Evolutionary conservation across 2,797 vertebrate species (phyloP).

Genomic region (Acrossocheilus fasciatus): DNA sequence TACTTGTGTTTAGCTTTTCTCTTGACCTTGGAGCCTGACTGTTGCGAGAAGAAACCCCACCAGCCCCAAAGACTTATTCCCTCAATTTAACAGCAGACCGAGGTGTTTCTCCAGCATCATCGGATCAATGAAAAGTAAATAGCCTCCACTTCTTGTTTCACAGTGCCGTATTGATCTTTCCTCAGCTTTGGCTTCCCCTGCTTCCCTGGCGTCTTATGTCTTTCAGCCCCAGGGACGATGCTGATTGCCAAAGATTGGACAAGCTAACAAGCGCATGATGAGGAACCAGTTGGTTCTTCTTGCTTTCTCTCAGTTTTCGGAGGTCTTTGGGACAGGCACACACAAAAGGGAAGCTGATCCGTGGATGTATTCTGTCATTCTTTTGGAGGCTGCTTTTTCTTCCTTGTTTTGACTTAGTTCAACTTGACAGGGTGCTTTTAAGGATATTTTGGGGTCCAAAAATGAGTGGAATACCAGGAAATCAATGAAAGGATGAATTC

Average conservation of each 20-base stretch:
- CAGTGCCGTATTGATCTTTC: constrained; percentile 98
- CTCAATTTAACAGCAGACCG: constrained; percentile 97
- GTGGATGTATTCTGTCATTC: constrained; percentile 79
- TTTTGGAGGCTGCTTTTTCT: constrained; percentile 71
- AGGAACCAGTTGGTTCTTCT: constrained; percentile 88
- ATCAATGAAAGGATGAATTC: constrained; percentile 56
- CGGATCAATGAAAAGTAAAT: constrained; percentile 99
- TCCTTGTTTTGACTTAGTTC: constrained; percentile 73
- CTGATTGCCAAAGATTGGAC: constrained; percentile 99
- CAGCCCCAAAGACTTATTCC: constrained; percentile 90
- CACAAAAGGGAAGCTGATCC: constrained; percentile 77
- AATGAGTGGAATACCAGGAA: constrained; percentile 73
- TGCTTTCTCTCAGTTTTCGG: constrained; percentile 79
- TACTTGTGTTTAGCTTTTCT: constrained; percentile 82
- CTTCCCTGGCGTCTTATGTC: constrained; percentile 90
- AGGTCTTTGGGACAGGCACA: constrained; percentile 81
- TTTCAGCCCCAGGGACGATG: constrained; percentile 97
- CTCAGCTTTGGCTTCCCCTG: constrained; percentile 91
- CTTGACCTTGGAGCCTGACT: constrained; percentile 86
- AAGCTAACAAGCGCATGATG: constrained; percentile 99
- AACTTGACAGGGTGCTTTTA: constrained; percentile 70
- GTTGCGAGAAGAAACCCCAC: constrained; percentile 56
- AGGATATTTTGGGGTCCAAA: constrained; percentile 64
- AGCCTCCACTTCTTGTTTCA: constrained; percentile 99
- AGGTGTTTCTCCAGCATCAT: constrained; percentile 99